A percentile compares a stretch with the other conserved stretches of the same genome.
Evolutionary conservation across 2,888 invertebrate genomes (phyloP).

Genomic region (Pandemis corylana): DNA sequence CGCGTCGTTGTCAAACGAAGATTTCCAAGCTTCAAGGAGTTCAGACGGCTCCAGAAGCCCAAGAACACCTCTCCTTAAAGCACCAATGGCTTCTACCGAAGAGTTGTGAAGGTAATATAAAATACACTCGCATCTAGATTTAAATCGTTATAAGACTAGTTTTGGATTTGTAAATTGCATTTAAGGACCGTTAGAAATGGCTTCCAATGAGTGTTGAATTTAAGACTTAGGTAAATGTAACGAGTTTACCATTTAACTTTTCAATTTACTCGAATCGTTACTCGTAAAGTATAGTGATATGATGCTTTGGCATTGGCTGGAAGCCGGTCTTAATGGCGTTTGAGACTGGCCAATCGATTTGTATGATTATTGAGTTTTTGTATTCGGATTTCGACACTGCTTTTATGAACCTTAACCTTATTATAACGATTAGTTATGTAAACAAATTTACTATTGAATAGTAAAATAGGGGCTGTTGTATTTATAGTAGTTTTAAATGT

Average conservation of each 20-base stretch:
- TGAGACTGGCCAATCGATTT: constrained; percentile 22
- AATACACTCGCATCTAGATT: constrained; percentile 10
- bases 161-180: constrained; percentile 27
- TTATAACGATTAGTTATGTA: constrained; percentile 68
- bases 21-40: constrained; percentile 77
- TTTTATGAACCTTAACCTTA: constrained; percentile 71
- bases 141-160: constrained; percentile 23
- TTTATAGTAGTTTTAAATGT: constrained; percentile 77
- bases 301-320: constrained; percentile 27
- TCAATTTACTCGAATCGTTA: constrained; percentile 41
- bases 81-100: constrained; percentile 82
- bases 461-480: constrained; percentile 83
- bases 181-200: constrained; percentile 34
- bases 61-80: constrained; percentile 77
- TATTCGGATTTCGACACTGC: constrained; percentile 73
- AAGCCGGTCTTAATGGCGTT: constrained; percentile 14
- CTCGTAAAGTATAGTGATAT: constrained; percentile 31
- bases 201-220: constrained; percentile 36
- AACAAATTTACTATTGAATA: constrained; percentile 80
- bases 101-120: constrained; percentile 68
- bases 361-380: constrained; percentile 46
- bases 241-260: constrained; percentile 29
- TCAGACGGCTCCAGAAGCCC: constrained; percentile 78
- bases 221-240: constrained; percentile 32
- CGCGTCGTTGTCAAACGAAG: constrained; percentile 86